Evolutionary conservation across 2,888 invertebrate species (phyloP), one percentile per base, ranked within the genome.

Genomic region (Elgonia sp.): DNA sequence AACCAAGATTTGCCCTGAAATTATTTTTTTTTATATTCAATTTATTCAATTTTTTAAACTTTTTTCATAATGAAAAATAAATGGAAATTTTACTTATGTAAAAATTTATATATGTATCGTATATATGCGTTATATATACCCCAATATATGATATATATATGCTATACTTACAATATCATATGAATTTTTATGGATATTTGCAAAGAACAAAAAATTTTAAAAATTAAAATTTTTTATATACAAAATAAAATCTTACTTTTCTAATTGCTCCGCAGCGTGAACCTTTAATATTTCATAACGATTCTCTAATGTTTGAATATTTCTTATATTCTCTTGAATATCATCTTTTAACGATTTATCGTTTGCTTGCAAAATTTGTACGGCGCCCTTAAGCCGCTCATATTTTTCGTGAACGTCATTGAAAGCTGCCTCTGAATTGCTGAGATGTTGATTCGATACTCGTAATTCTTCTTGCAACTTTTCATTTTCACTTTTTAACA

Each of bases 181-280:
- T n/a, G n/a, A n/a, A n/a, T n/a, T n/a, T n/a, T n/a, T n/a, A n/a
- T n/a, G n/a, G n/a, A n/a, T n/a, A 29, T 29, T 1, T 3, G 29
- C 1, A 29, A 29, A 29, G 3, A 29, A 29, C 29, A 29, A 29
- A 29, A 29, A 29, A 29, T 29, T 1, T 29, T 5, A 29, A 29
- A 29, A 29, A 3, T 29, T 3, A 29, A 29, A 29, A 29, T 5
- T 1, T 29, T 29, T 29, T 29, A 3, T 5, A 29, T 3, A 29
- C 29, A 29, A 29, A 29, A 29, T 29, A 29, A 29, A 18, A 39
- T 70, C 21, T 60, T 95, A 98, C 97, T 96, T 96, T 94, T 97
- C 98, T 81, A 99, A 96, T 95, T 98, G 98, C 91, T 97, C 97
- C 96, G 98, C 97, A 55, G 99, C 99, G 95, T 99, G 98, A 92